phyloP scores from a whole-genome alignment of 2,113 vertebrate genomes.

The Apistogramma diplotaenia region DNA sequence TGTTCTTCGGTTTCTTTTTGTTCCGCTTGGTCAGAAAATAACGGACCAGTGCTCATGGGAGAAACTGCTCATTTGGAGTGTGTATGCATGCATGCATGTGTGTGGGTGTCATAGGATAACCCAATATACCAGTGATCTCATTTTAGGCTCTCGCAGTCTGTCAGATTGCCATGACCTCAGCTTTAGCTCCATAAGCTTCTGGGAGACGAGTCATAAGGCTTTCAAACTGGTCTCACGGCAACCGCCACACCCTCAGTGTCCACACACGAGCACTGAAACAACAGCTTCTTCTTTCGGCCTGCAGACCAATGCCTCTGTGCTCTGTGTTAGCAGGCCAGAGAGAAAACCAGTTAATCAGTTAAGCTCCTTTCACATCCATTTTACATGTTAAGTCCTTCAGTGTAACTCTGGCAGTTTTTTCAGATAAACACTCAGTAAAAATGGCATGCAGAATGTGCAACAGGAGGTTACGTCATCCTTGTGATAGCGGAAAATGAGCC shows the following conservation, averaged over 20 bases:
- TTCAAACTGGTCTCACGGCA: constrained; percentile 31
- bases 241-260: background rate
- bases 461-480: constrained; percentile 7
- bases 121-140: constrained; percentile 55
- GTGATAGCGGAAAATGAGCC: background rate
- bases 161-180: constrained; percentile 63
- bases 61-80: constrained; percentile 37
- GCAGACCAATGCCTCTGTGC: background rate
- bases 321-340: background rate
- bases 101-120: constrained; percentile 31
- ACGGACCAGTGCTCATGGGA: constrained; percentile 23
- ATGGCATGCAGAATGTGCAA: background rate
- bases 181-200: constrained; percentile 48
- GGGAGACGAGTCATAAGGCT: constrained; percentile 1
- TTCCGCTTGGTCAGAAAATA: constrained; percentile 56
- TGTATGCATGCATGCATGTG: constrained; percentile 20
- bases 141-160: constrained; percentile 40
- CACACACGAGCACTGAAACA: background rate
- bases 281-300: background rate
- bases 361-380: constrained; percentile 39
- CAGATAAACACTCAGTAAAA: background rate
- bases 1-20: constrained; percentile 42
- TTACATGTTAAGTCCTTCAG: background rate
- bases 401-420: background rate
- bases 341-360: constrained; percentile 13